These are phyloP conservation scores for Furcifer pardalis DNA, from an alignment of 2,797 vertebrate species.

Conservation along the genomic window DNA sequence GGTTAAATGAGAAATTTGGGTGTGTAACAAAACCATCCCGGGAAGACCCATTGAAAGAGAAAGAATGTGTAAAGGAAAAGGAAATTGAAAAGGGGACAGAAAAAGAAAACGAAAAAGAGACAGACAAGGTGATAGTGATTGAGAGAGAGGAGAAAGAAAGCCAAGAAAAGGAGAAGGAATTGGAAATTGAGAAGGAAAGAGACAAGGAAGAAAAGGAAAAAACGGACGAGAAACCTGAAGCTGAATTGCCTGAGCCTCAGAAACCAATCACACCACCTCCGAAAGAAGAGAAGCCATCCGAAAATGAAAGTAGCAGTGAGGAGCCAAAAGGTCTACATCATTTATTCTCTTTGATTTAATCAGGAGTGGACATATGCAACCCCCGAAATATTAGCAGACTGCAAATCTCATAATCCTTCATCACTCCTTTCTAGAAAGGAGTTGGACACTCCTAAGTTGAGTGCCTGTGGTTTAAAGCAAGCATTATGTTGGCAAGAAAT, in stretches of 20 bases:
- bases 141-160: slow-evolving; percentile 66
- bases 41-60: slow-evolving; percentile 74
- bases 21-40: slow-evolving; percentile 74
- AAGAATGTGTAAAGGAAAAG: slow-evolving; percentile 52
- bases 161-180: slow-evolving; percentile 55
- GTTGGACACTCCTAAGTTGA: neutral
- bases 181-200: slow-evolving; percentile 64
- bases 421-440: neutral
- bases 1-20: slow-evolving; percentile 92
- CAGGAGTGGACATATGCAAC: neutral
- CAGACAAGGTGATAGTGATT: slow-evolving; percentile 63
- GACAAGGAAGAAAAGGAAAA: slow-evolving; percentile 36
- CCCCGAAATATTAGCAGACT: neutral
- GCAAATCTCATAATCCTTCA: neutral
- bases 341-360: neutral
- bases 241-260: slow-evolving; percentile 63
- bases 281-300: slow-evolving; percentile 65
- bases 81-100: slow-evolving; percentile 64
- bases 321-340: slow-evolving; percentile 68
- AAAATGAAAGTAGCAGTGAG: slow-evolving; percentile 72
- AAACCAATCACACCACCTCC: slow-evolving; percentile 62
- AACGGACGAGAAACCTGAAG: slow-evolving; percentile 49
- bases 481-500: neutral
- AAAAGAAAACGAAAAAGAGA: slow-evolving; percentile 55
- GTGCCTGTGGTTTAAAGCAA: slow-evolving; percentile 25